Evolutionary conservation across 2,113 vertebrate genomes (phyloP).

Genomic region (Mus spicilegus): DNA sequence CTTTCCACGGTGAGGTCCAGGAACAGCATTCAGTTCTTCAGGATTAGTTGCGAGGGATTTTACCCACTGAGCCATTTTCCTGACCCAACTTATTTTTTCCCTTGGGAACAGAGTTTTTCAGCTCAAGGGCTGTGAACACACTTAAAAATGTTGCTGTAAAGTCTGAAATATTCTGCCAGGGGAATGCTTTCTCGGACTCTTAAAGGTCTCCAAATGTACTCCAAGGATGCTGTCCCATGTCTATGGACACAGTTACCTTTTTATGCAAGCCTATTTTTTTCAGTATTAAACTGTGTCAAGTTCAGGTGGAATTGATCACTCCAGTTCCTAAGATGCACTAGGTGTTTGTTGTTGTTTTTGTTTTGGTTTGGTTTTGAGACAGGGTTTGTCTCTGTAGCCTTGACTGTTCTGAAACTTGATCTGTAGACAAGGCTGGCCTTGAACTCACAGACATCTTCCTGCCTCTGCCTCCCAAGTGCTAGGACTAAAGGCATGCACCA

Average conservation of each 20-base stretch:
- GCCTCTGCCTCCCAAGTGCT: neutral
- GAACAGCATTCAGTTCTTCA: neutral
- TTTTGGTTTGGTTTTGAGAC: neutral
- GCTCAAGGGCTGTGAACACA: neutral
- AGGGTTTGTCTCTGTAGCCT: neutral
- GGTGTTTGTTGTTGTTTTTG: neutral
- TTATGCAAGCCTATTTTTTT: neutral
- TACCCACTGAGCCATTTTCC: neutral
- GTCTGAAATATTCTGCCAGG: neutral
- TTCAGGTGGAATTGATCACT: neutral
- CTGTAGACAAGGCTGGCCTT: neutral
- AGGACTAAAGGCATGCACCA: neutral
- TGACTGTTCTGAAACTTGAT: neutral
- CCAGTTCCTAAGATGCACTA: neutral
- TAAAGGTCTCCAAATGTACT: neutral
- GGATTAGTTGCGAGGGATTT: neutral
- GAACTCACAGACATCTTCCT: neutral
- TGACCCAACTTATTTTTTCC: neutral
- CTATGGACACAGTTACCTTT: neutral
- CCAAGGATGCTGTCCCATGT: neutral
- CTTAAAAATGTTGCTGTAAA: neutral
- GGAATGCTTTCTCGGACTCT: neutral
- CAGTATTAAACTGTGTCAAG: neutral
- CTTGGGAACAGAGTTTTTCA: neutral
- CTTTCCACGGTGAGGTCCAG: neutral